Conservation (phyloP, 1,140 invertebrate genomes). For the Lanistes nyassanus region DNA sequence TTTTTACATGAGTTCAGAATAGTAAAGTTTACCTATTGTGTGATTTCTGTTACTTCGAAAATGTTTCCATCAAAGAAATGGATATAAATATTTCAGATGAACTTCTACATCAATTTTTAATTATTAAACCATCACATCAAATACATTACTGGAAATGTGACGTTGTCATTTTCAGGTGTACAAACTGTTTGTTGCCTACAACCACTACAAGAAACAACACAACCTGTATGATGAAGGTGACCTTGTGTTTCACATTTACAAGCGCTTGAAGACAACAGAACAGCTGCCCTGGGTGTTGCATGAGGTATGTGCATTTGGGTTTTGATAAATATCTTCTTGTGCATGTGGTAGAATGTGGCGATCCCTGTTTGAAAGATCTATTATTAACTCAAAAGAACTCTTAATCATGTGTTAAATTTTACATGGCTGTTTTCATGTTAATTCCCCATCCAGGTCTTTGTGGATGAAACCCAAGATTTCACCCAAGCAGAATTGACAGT, state of each 20-base stretch:
- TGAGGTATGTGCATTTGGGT: slow-evolving; percentile 4
- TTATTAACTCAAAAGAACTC: neutral
- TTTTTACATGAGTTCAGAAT: too few species aligned
- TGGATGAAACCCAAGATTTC: slow-evolving; percentile 64
- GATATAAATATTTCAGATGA: too few species aligned
- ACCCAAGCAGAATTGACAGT: slow-evolving; percentile 62
- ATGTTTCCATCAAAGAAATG: too few species aligned
- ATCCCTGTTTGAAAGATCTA: neutral
- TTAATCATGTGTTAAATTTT: neutral
- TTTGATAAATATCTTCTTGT: too few species aligned
- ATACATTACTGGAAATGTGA: neutral
- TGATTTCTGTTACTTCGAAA: too few species aligned
- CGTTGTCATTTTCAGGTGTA: slow-evolving; percentile 35
- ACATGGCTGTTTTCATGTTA: neutral
- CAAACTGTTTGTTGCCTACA: slow-evolving; percentile 42
- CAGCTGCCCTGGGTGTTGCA: slow-evolving; percentile 6
- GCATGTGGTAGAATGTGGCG: too few species aligned
- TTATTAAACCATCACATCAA: too few species aligned
- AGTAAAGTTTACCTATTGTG: too few species aligned
- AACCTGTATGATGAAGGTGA: slow-evolving; percentile 58
- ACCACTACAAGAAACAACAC: slow-evolving; percentile 43
- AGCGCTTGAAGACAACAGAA: slow-evolving; percentile 23
- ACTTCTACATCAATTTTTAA: too few species aligned
- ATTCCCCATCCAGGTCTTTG: slow-evolving; percentile 40
- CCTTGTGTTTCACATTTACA: slow-evolving; percentile 45